Evolutionary conservation across 2,113 vertebrate species (phyloP), one percentile per base, ranked within the genome.

Genomic region (Suncus etruscus): DNA sequence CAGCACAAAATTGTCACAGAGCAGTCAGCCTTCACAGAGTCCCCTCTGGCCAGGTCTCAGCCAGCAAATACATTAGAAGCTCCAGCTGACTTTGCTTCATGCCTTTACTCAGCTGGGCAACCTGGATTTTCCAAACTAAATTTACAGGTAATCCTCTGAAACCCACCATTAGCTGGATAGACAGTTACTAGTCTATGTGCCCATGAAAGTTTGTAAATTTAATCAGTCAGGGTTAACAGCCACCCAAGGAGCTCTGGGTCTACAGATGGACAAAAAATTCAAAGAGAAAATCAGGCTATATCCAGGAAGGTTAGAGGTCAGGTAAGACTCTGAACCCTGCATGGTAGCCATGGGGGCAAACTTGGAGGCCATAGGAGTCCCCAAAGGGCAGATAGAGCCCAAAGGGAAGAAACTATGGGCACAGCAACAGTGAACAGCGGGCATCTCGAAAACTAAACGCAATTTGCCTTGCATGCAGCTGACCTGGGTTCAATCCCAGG

Each of bases 111-210:
- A 89, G 24, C 0, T 54, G 16, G 47, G 61, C 16, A 82, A 83
- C 50, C 25, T 74, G 10, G 74, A 73, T 27, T 80, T 88, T 86
- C 91, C 65, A 70, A 31, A 32, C 63, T 78, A 84, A 77, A 25
- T 16, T 31, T 63, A 81, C 0, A 39, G 86, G 58, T 65, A 89
- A 94, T 32, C 80, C 74, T 68, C 15, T 79, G 66, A 88, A 84
- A 92, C 18, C 47, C 20, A 80, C 25, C 50, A 18, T 45, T 14
- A 45, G 32, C 0, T 39, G 15, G 51, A 2, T 89, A 31, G 92
- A 66, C 0, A 69, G 7, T 3, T 58, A 22, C 84, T 73, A 1
- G n/a, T 80, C 90, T 18, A 25, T 47, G 24, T 45, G 45, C 79
- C 75, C 31, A 24, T 6, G 45, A 51, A 89, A 70, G 22, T 86